phyloP scores from a whole-genome alignment of 2,113 vertebrate genomes.

The Mobula birostris region DNA sequence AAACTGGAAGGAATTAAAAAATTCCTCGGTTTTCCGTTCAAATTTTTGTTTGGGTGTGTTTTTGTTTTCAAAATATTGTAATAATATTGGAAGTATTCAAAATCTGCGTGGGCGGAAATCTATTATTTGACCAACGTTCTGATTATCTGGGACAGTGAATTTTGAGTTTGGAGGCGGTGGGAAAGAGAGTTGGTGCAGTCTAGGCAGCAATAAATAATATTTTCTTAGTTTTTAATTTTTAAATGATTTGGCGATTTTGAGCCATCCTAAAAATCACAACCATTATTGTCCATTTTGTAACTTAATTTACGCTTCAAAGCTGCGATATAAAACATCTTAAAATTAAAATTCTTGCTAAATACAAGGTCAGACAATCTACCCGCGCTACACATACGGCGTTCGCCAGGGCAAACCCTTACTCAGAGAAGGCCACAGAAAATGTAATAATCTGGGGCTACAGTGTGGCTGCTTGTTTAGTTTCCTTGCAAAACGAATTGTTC shows the following conservation, averaged over 20 bases:
- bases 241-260: neutral
- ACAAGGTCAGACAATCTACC: too few relatives aligned
- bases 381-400: neutral
- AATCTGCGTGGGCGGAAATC: neutral
- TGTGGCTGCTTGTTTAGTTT: neutral
- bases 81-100: neutral
- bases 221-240: neutral
- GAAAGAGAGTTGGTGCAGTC: too few relatives aligned
- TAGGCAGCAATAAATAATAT: neutral
- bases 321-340: neutral
- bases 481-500: neutral
- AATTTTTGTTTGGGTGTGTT: neutral
- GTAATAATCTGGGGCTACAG: neutral
- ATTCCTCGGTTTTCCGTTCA: neutral
- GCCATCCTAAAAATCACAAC: neutral
- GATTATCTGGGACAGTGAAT: neutral
- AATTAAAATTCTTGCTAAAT: neutral
- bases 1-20: neutral
- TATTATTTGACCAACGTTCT: slow-evolving; percentile 8
- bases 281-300: neutral
- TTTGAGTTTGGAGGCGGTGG: too few relatives aligned
- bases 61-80: neutral
- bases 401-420: neutral
- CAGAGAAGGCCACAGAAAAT: too few relatives aligned
- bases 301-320: neutral